Conservation (phyloP, 2,797 vertebrate species). For the Morelia viridis region DNA sequence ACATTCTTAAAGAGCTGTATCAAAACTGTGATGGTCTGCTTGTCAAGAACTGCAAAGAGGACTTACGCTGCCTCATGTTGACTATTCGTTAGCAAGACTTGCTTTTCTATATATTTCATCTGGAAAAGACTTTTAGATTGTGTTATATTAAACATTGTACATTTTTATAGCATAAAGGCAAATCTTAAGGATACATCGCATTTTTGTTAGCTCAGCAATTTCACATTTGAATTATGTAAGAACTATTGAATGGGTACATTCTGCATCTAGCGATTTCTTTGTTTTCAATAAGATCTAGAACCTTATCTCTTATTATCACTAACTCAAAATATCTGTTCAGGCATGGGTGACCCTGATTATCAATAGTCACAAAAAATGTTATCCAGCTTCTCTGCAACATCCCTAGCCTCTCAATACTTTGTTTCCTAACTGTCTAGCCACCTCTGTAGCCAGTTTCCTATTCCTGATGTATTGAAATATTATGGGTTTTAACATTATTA, state of each 20-base stretch:
- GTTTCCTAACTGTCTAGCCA: too few species aligned
- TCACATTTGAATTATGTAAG: background rate
- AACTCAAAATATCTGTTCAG: background rate
- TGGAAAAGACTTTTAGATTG: background rate
- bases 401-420: too few species aligned
- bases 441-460: background rate
- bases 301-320: background rate
- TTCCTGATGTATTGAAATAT: background rate
- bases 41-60: background rate
- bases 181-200: background rate
- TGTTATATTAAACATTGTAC: background rate
- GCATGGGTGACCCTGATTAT: background rate
- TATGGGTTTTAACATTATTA: background rate
- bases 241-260: background rate
- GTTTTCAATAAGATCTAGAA: background rate
- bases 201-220: background rate
- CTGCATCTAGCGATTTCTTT: background rate
- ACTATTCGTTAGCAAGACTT: background rate
- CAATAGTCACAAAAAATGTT: background rate
- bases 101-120: background rate
- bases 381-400: background rate
- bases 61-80: background rate
- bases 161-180: background rate
- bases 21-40: background rate
- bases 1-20: background rate